Conservation (phyloP, 2,888 invertebrate species). For the Lasiommata megera region DNA sequence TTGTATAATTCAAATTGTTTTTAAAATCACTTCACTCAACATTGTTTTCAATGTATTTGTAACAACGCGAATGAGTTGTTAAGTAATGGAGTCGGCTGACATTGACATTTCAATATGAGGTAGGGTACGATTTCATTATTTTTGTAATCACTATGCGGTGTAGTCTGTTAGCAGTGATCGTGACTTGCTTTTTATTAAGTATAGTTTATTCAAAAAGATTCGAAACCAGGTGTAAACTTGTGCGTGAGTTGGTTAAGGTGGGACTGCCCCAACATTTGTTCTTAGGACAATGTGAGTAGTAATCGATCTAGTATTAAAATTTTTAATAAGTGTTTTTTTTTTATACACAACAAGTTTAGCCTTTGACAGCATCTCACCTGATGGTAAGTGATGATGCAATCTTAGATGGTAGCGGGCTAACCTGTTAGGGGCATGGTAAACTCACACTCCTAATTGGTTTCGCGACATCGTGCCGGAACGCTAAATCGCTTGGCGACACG, state of each 20-base stretch:
- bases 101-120: constrained; percentile 49
- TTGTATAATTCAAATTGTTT: not conserved
- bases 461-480: no score
- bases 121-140: constrained; percentile 26
- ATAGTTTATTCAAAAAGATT: constrained; percentile 45
- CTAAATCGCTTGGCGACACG: no score
- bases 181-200: constrained; percentile 20
- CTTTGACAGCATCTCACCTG: no score
- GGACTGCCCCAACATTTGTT: constrained; percentile 57
- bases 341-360: no score
- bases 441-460: no score
- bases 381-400: no score
- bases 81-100: constrained; percentile 38
- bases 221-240: constrained; percentile 63
- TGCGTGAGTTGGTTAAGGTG: constrained; percentile 54
- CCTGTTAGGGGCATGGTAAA: no score
- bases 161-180: constrained; percentile 24
- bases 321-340: no score
- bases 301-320: no score
- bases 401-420: no score
- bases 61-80: constrained; percentile 4
- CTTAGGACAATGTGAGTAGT: constrained; percentile 64
- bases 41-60: constrained; percentile 14
- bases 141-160: constrained; percentile 44
- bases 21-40: not conserved